phyloP scores from a whole-genome alignment of 2,113 vertebrate species.

The Microtus ochrogaster region DNA sequence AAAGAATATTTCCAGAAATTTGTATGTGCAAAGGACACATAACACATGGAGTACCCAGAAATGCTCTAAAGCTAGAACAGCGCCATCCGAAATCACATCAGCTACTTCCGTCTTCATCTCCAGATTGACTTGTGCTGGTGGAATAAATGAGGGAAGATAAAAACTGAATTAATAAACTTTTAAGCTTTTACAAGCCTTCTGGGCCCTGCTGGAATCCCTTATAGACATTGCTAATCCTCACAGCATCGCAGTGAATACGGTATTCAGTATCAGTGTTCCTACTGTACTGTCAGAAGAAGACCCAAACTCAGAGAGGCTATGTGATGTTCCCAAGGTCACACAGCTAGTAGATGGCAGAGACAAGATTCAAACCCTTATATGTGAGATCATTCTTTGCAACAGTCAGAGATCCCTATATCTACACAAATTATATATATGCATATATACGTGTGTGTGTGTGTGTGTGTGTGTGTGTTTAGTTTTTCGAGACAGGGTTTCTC shows the following conservation, averaged over 20 bases:
- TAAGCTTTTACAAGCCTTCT: not conserved
- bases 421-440: too few species aligned
- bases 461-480: not conserved
- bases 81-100: conserved; percentile 5
- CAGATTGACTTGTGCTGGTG: conserved; percentile 14
- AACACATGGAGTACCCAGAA: conserved; percentile 38
- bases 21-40: conserved; percentile 33
- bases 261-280: not conserved
- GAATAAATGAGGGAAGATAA: not conserved
- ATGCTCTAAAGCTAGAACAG: not conserved
- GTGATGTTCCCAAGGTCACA: not conserved
- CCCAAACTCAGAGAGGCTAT: not conserved
- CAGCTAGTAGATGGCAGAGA: conserved; percentile 3
- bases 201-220: not conserved
- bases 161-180: not conserved
- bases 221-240: not conserved
- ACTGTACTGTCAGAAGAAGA: not conserved
- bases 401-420: not conserved
- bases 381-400: not conserved
- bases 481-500: not conserved
- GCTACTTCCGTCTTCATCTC: conserved; percentile 22
- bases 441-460: too few species aligned
- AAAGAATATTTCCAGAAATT: conserved; percentile 55
- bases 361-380: conserved; percentile 1
- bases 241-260: not conserved